Percentiles rank a stretch among this genome's conserved stretches.
Conservation (phyloP, 2,797 vertebrate genomes). For the Borostomias antarcticus region DNA sequence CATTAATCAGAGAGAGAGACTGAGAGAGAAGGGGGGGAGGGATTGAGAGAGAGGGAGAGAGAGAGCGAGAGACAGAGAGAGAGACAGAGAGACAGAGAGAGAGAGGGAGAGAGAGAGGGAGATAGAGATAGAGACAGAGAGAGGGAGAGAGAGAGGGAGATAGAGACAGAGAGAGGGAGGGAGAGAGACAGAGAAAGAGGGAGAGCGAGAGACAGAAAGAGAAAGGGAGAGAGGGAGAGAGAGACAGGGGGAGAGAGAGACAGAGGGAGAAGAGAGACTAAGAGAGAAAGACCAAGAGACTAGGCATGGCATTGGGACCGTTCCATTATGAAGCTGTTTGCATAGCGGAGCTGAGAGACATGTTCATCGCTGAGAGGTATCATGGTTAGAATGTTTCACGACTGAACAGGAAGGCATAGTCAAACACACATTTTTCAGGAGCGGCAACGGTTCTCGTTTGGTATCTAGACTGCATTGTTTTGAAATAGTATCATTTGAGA, state of each 20-base stretch:
- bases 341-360: constrained; percentile 20
- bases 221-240: not conserved
- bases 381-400: constrained; percentile 38
- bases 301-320: not conserved
- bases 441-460: too few species aligned
- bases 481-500: too few species aligned
- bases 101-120: not conserved
- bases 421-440: constrained; percentile 1
- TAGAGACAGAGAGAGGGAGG: not conserved
- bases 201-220: not conserved
- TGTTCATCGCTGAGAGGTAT: constrained; percentile 47
- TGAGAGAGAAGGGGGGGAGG: not conserved
- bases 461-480: too few species aligned
- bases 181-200: too few species aligned
- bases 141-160: not conserved
- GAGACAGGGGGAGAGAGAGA: not conserved
- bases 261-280: not conserved
- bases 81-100: not conserved
- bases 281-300: not conserved
- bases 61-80: not conserved
- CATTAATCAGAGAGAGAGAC: constrained; percentile 63
- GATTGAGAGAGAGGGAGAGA: not conserved
- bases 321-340: constrained; percentile 19
- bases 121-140: not conserved
- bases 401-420: constrained; percentile 3